Evolutionary conservation across 2,888 invertebrate genomes (phyloP).

Genomic region (Thera britannica): DNA sequence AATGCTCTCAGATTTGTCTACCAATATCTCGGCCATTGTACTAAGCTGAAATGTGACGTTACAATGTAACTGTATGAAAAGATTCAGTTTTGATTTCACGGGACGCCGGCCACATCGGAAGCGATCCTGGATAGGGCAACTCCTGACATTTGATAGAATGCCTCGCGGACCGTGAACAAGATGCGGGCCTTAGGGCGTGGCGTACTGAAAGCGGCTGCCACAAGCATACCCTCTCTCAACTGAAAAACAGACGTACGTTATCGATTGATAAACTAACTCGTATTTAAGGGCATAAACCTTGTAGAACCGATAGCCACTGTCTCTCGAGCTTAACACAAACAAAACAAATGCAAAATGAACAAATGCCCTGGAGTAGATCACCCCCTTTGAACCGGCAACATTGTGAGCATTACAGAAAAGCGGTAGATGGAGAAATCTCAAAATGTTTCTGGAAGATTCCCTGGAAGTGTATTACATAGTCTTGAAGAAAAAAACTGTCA

Average conservation of each 20-base stretch:
- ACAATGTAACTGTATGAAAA: conserved; percentile 37
- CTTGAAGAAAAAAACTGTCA: too few relatives aligned
- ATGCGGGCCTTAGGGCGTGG: conserved; percentile 32
- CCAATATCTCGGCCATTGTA: conserved; percentile 16
- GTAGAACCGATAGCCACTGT: too few relatives aligned
- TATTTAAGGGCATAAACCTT: too few relatives aligned
- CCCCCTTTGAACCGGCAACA: too few relatives aligned
- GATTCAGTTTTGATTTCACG: conserved; percentile 68
- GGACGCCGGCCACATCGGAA: conserved; percentile 61
- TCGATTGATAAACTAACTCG: too few relatives aligned
- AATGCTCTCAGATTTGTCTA: conserved; percentile 5
- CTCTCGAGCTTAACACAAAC: too few relatives aligned
- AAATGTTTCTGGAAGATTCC: too few relatives aligned
- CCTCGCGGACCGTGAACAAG: conserved; percentile 69
- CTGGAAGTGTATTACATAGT: too few relatives aligned
- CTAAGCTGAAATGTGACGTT: conserved; percentile 27
- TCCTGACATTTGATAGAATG: conserved; percentile 79
- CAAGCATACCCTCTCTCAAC: background rate
- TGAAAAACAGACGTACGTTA: background rate
- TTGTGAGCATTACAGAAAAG: too few relatives aligned
- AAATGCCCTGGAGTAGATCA: too few relatives aligned
- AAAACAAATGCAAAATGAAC: too few relatives aligned
- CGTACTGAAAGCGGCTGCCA: conserved; percentile 13
- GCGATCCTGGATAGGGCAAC: conserved; percentile 65
- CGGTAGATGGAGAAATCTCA: too few relatives aligned